Percentiles rank a stretch among this genome's conserved stretches.
phyloP scores from a whole-genome alignment of 2,113 vertebrate genomes.

The Motacilla tschutschensis region DNA sequence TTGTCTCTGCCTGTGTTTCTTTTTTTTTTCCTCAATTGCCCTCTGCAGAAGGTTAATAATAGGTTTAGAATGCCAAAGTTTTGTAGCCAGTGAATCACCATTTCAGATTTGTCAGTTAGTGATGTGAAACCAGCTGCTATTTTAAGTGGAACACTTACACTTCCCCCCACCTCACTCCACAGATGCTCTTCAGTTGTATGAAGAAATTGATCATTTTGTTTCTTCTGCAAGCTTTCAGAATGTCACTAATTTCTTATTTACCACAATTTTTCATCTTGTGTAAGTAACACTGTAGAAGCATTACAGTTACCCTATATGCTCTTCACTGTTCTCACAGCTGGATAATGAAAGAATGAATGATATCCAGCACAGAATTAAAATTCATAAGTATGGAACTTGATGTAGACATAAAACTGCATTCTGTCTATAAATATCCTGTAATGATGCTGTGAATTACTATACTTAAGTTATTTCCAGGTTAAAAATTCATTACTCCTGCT shows the following conservation, averaged over 20 bases:
- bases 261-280: not conserved
- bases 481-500: slow-evolving; percentile 15
- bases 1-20: not conserved
- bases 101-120: slow-evolving; percentile 42
- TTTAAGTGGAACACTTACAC: not conserved
- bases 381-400: not conserved
- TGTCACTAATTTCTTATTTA: slow-evolving; percentile 44
- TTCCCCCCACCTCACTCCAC: not conserved
- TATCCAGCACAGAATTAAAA: slow-evolving; percentile 35
- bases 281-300: not conserved
- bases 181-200: slow-evolving; percentile 15
- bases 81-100: slow-evolving; percentile 38
- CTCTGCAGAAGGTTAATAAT: slow-evolving; percentile 49
- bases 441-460: slow-evolving; percentile 7
- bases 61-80: slow-evolving; percentile 36
- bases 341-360: slow-evolving; percentile 27
- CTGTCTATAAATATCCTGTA: slow-evolving; percentile 28
- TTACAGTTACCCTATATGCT: not conserved
- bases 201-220: slow-evolving; percentile 31
- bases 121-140: slow-evolving; percentile 49
- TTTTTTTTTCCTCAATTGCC: slow-evolving; percentile 5
- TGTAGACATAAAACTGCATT: slow-evolving; percentile 13
- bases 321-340: slow-evolving; percentile 34
- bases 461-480: slow-evolving; percentile 26
- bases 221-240: slow-evolving; percentile 25